Conservation (phyloP, 2,113 vertebrate species). For the Hippocampus barbouri region DNA sequence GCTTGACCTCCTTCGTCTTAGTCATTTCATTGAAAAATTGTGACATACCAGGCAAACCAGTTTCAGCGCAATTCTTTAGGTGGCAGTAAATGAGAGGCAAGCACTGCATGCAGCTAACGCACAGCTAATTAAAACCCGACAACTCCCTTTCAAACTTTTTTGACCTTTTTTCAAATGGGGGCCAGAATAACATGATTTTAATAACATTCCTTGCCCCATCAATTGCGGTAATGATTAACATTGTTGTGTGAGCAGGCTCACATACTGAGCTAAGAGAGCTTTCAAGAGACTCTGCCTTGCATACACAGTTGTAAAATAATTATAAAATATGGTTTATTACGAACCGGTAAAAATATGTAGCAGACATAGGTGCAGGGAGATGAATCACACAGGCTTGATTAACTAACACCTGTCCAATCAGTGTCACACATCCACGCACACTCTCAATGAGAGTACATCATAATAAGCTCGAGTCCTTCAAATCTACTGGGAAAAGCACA, state of each 20-base stretch:
- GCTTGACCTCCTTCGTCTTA: no score
- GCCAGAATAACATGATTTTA: not conserved
- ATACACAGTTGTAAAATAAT: slow-evolving; percentile 10
- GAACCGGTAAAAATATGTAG: not conserved
- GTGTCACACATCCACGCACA: slow-evolving; percentile 9
- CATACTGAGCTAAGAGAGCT: not conserved
- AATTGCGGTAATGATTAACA: not conserved
- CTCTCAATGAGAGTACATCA: slow-evolving; percentile 18
- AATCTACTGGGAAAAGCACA: slow-evolving; percentile 15
- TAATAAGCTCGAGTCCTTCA: slow-evolving; percentile 7
- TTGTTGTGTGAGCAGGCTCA: not conserved
- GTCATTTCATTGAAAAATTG: not conserved
- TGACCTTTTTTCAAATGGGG: not conserved
- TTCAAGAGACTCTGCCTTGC: not conserved
- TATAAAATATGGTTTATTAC: not conserved
- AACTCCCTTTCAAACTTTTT: not conserved
- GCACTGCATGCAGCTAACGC: not conserved
- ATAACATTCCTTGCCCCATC: not conserved
- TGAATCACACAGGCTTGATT: slow-evolving; percentile 3
- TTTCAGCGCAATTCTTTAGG: not conserved
- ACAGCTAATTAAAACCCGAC: not conserved
- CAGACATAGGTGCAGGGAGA: not conserved
- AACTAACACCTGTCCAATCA: slow-evolving; percentile 21
- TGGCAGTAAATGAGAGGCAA: not conserved
- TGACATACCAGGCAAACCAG: no score